These are phyloP conservation scores for Meloidogyne chitwoodi DNA, from an alignment of 1,140 invertebrate genomes.

Conservation along the genomic window DNA sequence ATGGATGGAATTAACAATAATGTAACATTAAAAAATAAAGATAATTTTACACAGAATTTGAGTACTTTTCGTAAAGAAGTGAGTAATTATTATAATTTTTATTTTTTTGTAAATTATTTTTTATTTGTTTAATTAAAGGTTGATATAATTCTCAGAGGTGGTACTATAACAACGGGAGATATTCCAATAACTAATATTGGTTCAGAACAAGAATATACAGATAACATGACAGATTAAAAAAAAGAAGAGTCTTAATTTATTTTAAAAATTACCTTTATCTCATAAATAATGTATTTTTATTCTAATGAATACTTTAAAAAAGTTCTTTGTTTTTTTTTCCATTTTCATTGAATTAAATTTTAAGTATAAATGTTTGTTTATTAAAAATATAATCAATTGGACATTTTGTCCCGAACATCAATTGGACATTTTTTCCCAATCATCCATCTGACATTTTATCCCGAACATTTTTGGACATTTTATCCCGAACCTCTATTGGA, in stretches of 20 bases:
- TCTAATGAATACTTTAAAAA: not conserved
- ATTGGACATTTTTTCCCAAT: no score
- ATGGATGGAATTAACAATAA: conserved; percentile 37
- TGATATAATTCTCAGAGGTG: conserved; percentile 19
- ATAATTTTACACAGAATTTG: conserved; percentile 35
- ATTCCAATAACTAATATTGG: not conserved
- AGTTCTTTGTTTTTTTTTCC: no score
- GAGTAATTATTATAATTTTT: not conserved
- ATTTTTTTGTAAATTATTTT: not conserved
- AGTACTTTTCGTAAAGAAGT: conserved; percentile 36
- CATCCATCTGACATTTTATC: no score
- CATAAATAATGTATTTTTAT: not conserved
- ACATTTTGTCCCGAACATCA: no score
- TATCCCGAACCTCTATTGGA: no score
- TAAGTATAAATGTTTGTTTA: no score
- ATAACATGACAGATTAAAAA: conserved; percentile 26
- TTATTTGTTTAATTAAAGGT: no score
- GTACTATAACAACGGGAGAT: not conserved
- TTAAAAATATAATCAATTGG: no score
- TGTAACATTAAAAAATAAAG: conserved; percentile 32
- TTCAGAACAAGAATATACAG: conserved; percentile 19
- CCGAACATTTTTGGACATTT: no score
- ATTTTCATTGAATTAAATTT: no score
- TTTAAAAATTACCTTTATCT: not conserved
- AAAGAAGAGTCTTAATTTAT: not conserved